Conservation (phyloP, 2,113 vertebrate genomes). For the Xiphorhynchus elegans region DNA sequence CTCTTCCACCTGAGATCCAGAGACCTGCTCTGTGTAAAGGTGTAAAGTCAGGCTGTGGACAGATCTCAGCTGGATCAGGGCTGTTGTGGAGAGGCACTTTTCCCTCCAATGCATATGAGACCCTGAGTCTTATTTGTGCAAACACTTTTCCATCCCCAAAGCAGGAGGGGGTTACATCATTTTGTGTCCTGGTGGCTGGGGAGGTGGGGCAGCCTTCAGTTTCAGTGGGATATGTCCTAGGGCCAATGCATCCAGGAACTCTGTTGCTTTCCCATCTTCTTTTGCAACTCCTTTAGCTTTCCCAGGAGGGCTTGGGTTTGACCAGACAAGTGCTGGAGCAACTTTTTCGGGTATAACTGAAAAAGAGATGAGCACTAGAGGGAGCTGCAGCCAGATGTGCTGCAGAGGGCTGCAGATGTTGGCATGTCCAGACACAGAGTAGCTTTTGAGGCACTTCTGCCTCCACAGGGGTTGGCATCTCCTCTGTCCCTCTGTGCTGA, state of each 20-base stretch:
- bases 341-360: neutral
- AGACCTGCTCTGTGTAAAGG: neutral
- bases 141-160: neutral
- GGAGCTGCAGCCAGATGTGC: neutral
- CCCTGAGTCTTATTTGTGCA: neutral
- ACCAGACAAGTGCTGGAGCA: neutral
- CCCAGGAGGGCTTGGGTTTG: neutral
- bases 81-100: neutral
- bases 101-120: neutral
- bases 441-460: neutral
- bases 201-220: neutral
- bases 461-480: neutral
- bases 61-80: neutral
- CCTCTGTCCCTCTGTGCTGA: neutral
- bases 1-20: neutral
- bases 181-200: neutral
- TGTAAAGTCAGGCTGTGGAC: neutral
- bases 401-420: neutral
- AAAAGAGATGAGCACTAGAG: neutral
- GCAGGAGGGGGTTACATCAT: accelerated
- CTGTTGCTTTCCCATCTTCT: neutral
- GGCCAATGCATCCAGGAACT: neutral
- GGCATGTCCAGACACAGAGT: neutral
- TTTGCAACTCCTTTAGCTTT: neutral
- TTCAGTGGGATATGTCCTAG: neutral